These are phyloP conservation scores for Podargus strigoides DNA, from an alignment of 2,797 vertebrate species.

Conservation along the genomic window DNA sequence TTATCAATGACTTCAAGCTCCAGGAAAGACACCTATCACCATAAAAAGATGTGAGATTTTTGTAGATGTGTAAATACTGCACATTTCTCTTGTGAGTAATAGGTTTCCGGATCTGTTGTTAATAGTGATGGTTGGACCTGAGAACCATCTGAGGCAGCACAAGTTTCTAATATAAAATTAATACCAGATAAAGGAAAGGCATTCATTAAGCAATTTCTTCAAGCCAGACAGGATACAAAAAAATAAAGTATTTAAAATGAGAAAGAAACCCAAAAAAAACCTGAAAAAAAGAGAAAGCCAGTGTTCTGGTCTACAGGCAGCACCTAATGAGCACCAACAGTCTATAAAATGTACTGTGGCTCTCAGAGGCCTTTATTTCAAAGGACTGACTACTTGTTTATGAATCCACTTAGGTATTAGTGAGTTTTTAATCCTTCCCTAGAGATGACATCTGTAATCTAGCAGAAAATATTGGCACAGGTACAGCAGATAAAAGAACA, in stretches of 20 bases:
- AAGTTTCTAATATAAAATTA: not conserved
- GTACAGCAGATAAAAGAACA: slow-evolving; percentile 24
- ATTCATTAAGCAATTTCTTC: slow-evolving; percentile 4
- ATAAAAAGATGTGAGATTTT: not conserved
- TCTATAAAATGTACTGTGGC: not conserved
- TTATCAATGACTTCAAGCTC: not conserved
- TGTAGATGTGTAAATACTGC: not conserved
- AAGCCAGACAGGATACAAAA: not conserved
- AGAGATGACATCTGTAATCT: not conserved
- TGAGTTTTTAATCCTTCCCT: not conserved
- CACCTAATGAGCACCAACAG: not conserved
- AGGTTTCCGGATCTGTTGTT: not conserved
- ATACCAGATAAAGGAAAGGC: not conserved
- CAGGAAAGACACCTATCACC: not conserved
- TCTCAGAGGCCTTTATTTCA: not conserved
- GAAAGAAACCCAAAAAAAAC: rapidly evolving
- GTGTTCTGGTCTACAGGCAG: not conserved
- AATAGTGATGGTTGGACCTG: not conserved
- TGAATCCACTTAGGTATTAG: not conserved
- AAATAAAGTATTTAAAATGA: not conserved
- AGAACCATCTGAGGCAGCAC: not conserved
- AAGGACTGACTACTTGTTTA: not conserved
- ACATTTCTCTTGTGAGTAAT: not conserved
- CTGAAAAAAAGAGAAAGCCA: not conserved
- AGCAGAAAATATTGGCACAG: not conserved